Conservation (phyloP, 2,113 vertebrate genomes). For the Callipepla californica region DNA sequence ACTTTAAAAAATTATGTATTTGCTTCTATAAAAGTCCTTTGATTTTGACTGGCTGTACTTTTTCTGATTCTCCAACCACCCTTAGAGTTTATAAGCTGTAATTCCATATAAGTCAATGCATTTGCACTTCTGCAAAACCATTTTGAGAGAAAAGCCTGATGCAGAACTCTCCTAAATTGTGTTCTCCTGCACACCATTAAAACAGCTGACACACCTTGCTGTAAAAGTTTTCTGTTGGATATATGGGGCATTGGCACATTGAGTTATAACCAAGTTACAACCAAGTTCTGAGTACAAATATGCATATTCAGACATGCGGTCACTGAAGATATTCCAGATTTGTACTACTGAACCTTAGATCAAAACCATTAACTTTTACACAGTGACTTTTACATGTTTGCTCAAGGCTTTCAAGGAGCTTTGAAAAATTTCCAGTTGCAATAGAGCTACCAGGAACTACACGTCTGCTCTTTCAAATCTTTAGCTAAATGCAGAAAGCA, state of each 20-base stretch:
- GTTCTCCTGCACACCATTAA: background rate
- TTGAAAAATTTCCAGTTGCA: conserved; percentile 11
- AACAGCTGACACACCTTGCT: background rate
- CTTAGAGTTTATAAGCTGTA: background rate
- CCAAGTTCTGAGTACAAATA: background rate
- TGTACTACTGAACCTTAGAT: conserved; percentile 19
- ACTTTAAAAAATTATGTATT: background rate
- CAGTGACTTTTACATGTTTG: conserved; percentile 3
- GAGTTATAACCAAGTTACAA: conserved; percentile 12
- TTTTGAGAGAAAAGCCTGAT: background rate
- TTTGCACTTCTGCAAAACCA: background rate
- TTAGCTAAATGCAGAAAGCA: background rate
- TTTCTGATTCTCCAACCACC: background rate
- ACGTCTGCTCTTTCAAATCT: background rate
- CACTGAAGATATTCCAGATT: conserved; percentile 29
- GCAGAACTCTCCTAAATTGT: background rate
- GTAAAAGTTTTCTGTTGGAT: background rate
- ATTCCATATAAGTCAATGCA: background rate
- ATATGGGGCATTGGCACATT: background rate
- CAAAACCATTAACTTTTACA: conserved; percentile 36
- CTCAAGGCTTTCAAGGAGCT: conserved; percentile 12
- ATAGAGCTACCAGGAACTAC: background rate
- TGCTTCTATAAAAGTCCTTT: background rate
- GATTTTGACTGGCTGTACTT: background rate
- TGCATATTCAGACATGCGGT: background rate